Base-by-base conservation (phyloP, 1,140 invertebrate genomes). In the Papilio polytes region DNA sequence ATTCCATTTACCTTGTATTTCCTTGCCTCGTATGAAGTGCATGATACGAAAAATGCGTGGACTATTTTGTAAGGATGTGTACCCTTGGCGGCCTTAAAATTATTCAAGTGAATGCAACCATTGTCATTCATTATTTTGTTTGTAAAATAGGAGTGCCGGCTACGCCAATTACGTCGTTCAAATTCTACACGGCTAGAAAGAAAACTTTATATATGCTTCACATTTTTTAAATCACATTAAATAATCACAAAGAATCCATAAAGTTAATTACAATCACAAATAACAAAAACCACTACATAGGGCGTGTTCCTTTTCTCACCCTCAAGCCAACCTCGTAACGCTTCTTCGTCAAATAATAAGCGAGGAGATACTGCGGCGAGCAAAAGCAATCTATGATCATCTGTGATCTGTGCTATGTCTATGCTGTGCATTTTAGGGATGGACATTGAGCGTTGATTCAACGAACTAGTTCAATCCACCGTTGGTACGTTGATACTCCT, bases 41-140 rank as follows among this genome's bases (percentile, higher is more conserved):
- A 97, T 79, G 97, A 96, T 80, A 98, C 96, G 89, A 98, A 98
- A 94, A 97, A 97, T 86, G 96, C 96, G 95, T 98, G 96, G 83
- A 98, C 96, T 82, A 97, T 96, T 96, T 96, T 96, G 92, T 97
- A 98, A 80, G 97, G 96, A 90, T 96, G 96, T 85, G 96, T 96
- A 84, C 97, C 97, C 94, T 97, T 97, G 72, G 96, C 96, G 89
- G 96, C 96, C 95, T 98, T 98, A 95, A 97, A 97, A 95, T 97
- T 97, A 95, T 96, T 97, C 88, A 97, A 95, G 95, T 97, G 97
- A 95, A 96, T 96, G 92, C 97, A 98, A 88, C 97, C 97, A 96
- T 95, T 95, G 93, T 96, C 96, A 94, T 96, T 97, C 96, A 97
- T 96, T 95, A 96, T 94, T 90, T 88, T 80, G 84, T 81, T 88